These are phyloP conservation scores for Cotesia congregata DNA, from an alignment of 2,888 invertebrate species.

Conservation along the genomic window DNA sequence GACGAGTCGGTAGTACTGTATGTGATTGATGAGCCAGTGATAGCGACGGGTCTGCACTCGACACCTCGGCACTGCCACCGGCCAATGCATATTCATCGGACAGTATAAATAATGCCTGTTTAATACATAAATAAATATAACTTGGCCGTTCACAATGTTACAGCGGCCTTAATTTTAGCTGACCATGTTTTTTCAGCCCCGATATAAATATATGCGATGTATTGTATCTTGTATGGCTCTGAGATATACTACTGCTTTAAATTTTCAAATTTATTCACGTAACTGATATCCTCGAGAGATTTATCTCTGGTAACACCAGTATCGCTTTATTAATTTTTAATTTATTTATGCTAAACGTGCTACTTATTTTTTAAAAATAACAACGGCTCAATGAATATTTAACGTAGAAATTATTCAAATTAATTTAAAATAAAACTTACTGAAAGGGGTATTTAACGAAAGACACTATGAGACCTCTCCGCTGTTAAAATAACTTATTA, in stretches of 20 bases:
- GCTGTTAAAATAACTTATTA: too few relatives aligned
- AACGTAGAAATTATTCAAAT: too few relatives aligned
- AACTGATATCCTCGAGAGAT: neutral
- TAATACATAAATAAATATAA: slow-evolving; percentile 70
- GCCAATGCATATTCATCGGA: slow-evolving; percentile 69
- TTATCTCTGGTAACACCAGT: neutral
- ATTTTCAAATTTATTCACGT: neutral
- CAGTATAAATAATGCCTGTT: slow-evolving; percentile 69
- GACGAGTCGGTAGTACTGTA: slow-evolving; percentile 57
- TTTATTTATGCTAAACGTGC: neutral
- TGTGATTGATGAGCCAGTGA: slow-evolving; percentile 70
- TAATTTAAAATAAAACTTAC: too few relatives aligned
- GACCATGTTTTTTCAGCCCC: neutral
- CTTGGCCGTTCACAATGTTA: slow-evolving; percentile 15
- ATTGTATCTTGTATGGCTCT: neutral
- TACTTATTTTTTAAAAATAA: neutral
- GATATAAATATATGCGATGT: neutral
- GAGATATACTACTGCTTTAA: neutral
- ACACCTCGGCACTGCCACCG: slow-evolving; percentile 68
- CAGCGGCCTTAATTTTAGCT: slow-evolving; percentile 19
- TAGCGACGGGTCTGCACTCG: slow-evolving; percentile 70
- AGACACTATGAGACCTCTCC: too few relatives aligned
- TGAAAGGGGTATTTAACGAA: too few relatives aligned
- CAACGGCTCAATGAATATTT: too few relatives aligned
- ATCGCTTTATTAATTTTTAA: neutral